phyloP scores from a whole-genome alignment of 1,140 invertebrate genomes.

The Protaetia brevitarsis region DNA sequence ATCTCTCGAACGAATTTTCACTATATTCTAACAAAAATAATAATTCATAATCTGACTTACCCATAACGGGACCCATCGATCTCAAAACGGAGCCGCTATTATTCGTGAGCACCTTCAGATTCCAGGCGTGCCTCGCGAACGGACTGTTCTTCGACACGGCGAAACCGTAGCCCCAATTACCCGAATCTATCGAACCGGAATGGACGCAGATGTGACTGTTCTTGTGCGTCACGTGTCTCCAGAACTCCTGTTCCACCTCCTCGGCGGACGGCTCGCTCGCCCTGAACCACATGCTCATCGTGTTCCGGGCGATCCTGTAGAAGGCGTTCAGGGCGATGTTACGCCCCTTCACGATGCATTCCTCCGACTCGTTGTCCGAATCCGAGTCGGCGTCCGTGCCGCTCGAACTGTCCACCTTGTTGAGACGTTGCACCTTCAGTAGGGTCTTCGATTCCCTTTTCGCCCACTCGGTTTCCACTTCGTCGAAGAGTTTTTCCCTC shows the following conservation, averaged over 20 bases:
- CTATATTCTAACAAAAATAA: too few species aligned
- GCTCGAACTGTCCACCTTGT: slow-evolving; percentile 60
- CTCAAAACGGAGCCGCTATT: slow-evolving; percentile 77
- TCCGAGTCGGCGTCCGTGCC: slow-evolving; percentile 60
- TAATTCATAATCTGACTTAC: too few species aligned
- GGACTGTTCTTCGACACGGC: slow-evolving; percentile 71
- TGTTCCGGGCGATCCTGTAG: slow-evolving; percentile 80
- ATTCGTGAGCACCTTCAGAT: slow-evolving; percentile 85
- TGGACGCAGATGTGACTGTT: slow-evolving; percentile 11
- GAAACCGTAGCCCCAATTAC: slow-evolving; percentile 83
- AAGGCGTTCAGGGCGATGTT: slow-evolving; percentile 80
- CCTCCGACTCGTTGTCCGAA: slow-evolving; percentile 65
- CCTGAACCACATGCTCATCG: slow-evolving; percentile 76
- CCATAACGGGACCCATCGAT: slow-evolving; percentile 80
- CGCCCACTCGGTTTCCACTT: slow-evolving; percentile 75
- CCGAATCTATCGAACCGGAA: slow-evolving; percentile 75
- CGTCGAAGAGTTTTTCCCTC: slow-evolving; percentile 65
- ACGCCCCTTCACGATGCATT: slow-evolving; percentile 79
- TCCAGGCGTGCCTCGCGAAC: slow-evolving; percentile 86
- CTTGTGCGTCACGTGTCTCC: not conserved
- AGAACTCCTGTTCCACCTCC: slow-evolving; percentile 29
- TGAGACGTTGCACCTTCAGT: slow-evolving; percentile 56
- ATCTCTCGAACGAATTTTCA: too few species aligned
- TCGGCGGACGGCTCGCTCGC: slow-evolving; percentile 56
- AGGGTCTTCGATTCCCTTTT: slow-evolving; percentile 57